Evolutionary conservation across 2,797 vertebrate species (phyloP).

Genomic region (Alauda arvensis): DNA sequence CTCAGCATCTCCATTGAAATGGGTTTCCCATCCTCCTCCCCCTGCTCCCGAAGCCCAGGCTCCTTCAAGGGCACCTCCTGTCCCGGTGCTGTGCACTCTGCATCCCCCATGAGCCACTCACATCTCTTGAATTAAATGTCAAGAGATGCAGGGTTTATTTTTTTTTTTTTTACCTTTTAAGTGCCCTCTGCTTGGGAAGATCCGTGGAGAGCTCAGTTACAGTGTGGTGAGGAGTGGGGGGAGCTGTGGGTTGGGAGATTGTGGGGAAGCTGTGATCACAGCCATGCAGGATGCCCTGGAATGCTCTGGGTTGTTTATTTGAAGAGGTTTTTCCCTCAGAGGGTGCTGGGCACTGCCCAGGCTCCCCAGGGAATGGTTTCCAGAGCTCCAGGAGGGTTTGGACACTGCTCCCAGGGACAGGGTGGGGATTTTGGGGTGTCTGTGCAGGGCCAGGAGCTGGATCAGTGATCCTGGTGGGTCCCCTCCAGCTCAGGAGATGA

Average conservation of each 20-base stretch:
- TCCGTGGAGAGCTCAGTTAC: background rate
- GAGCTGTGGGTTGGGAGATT: background rate
- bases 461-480: background rate
- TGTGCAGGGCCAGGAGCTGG: background rate
- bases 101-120: background rate
- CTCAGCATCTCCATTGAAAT: background rate
- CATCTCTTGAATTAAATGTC: conserved; percentile 45
- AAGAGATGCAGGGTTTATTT: background rate
- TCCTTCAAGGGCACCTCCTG: background rate
- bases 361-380: background rate
- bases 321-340: background rate
- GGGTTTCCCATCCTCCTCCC: background rate
- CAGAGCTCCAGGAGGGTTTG: background rate
- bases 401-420: accelerated
- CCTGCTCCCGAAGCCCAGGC: background rate
- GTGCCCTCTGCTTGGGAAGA: background rate
- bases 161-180: background rate
- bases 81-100: background rate
- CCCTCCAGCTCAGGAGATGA: background rate
- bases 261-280: background rate
- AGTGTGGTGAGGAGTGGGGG: background rate
- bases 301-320: background rate
- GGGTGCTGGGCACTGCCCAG: background rate
- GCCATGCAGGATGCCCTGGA: background rate
- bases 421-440: background rate